These are phyloP conservation scores for Ricordea florida DNA, from an alignment of 92 coral and sea anemone species.

Conservation along the genomic window DNA sequence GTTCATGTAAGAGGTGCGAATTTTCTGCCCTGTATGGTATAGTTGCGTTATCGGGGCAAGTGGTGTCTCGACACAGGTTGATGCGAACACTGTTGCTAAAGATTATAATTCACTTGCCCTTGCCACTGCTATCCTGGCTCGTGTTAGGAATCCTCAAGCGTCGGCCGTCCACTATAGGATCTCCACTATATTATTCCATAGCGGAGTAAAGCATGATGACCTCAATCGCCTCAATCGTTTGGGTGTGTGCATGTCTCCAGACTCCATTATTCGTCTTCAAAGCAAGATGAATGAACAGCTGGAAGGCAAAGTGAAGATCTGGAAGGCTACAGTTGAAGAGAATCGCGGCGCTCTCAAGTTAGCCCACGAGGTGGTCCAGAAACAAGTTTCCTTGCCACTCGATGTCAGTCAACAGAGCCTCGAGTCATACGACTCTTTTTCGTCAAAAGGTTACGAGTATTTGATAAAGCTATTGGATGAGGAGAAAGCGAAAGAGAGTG, in stretches of 20 bases:
- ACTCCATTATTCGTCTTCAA: slow-evolving; percentile 7
- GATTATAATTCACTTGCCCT: slow-evolving; percentile 47
- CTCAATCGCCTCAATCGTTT: slow-evolving; percentile 41
- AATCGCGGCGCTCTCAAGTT: slow-evolving; percentile 15
- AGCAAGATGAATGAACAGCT: slow-evolving; percentile 39
- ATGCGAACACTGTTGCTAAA: neutral
- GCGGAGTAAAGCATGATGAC: slow-evolving; percentile 49
- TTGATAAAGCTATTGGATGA: neutral
- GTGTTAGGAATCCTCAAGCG: slow-evolving; percentile 28
- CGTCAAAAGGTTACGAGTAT: neutral
- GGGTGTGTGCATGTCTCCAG: slow-evolving; percentile 63
- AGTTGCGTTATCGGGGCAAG: slow-evolving; percentile 39
- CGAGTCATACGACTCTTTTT: slow-evolving; percentile 1
- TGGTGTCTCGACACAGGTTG: slow-evolving; percentile 23
- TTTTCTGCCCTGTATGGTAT: slow-evolving; percentile 62
- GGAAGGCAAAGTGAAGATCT: slow-evolving; percentile 23
- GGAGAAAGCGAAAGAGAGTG: neutral
- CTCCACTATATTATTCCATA: slow-evolving; percentile 56
- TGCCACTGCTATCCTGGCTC: slow-evolving; percentile 52
- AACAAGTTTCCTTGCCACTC: neutral
- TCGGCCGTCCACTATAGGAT: slow-evolving; percentile 48
- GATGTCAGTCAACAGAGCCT: slow-evolving; percentile 18
- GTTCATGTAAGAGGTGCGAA: slow-evolving; percentile 49
- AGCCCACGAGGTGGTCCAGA: slow-evolving; percentile 19
- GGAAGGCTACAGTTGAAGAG: slow-evolving; percentile 55